Evolutionary conservation across 2,113 vertebrate genomes (phyloP), one percentile per base, ranked within the genome.

Genomic region (Lonchura striata): DNA sequence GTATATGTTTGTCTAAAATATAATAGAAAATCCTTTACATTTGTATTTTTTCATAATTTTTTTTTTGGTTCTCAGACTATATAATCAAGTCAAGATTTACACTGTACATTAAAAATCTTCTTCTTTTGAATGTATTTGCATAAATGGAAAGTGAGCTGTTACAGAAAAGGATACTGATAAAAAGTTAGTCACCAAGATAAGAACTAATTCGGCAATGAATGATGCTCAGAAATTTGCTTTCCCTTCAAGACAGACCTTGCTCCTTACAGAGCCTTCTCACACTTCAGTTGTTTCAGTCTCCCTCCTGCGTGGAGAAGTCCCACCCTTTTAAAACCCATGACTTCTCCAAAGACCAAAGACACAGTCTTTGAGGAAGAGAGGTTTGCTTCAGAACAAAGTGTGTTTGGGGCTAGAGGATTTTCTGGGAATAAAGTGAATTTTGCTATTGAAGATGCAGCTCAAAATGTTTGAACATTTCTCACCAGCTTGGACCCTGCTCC

Each of bases 1-100:
- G 94, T 95, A 97, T 96, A 97, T 80, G 91, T 94, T 97, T 96
- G 74, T 97, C 95, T 98, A 98, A 98, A 98, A 98, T 98, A 98
- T 92, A 97, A 98, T 97, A 98, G 86, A 98, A 98, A 98, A 97
- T 97, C 90, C 66, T 97, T 97, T 97, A 96, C 60, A 86, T 96
- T 97, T 96, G 35, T 93, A 92, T 94, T 91, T 93, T 96, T 87
- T 94, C 86, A 4, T 96, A 88, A 35, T 46, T 96, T 96, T 96
- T 95, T 95, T 98, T 97, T 97, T 97, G 91, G 96, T 94, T 96
- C 90, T 96, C 96, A 96, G 95, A 95, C 57, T 94, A 93, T 95
- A 96, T 96, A 95, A 94, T 94, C 82, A 96, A 96, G 96, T 96
- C 91, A 80, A 91, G 96, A 93, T 84, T 96, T 98, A 97, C 86